Evolutionary conservation across 1,140 invertebrate species (phyloP).

Genomic region (Euura lappo): DNA sequence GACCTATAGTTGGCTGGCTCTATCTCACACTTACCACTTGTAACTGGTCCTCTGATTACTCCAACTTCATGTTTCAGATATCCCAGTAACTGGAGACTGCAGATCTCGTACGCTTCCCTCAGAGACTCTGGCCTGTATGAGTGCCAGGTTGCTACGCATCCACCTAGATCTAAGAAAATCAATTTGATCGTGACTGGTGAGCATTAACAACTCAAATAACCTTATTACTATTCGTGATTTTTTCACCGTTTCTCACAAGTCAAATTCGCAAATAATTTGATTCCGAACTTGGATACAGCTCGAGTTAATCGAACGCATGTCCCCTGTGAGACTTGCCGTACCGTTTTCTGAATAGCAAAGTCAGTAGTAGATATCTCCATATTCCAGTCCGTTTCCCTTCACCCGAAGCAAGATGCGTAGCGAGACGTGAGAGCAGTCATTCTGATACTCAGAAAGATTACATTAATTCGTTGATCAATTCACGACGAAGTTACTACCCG

Average conservation of each 20-base stretch:
- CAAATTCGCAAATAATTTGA: neutral
- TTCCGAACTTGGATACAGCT: neutral
- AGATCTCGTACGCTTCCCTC: conserved; percentile 76
- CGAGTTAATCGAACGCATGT: neutral
- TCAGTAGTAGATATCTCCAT: neutral
- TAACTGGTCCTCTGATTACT: neutral
- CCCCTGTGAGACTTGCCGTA: neutral
- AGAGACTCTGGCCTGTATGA: conserved; percentile 81
- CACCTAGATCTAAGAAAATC: conserved; percentile 62
- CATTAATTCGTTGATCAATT: no score
- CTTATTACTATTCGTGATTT: no score
- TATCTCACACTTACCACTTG: neutral
- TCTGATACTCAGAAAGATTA: neutral
- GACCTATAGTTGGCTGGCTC: neutral
- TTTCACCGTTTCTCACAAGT: no score
- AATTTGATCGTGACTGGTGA: conserved; percentile 58
- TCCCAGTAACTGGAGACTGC: conserved; percentile 83
- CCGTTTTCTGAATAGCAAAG: neutral
- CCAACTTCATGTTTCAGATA: conserved; percentile 54
- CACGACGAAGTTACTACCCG: no score
- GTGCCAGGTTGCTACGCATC: conserved; percentile 86
- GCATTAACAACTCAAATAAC: conserved; percentile 5
- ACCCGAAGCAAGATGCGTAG: no score
- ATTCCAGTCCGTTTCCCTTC: neutral
- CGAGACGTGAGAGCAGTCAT: neutral